phyloP scores from a whole-genome alignment of 2,888 invertebrate genomes.

The Biston stratarius region DNA sequence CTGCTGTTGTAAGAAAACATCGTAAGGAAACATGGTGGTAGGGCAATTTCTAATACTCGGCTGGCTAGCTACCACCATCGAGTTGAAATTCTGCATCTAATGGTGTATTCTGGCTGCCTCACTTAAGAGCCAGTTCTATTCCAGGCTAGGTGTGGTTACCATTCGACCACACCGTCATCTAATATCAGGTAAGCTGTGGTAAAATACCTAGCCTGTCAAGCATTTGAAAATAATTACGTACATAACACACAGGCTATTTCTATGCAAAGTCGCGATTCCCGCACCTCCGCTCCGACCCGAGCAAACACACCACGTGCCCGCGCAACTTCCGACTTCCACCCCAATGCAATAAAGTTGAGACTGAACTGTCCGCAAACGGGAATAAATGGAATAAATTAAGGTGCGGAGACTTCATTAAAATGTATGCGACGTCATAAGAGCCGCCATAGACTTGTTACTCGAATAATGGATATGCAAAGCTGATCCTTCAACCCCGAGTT shows the following conservation, averaged over 20 bases:
- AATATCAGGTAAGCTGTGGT: too few species aligned
- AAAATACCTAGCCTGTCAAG: too few species aligned
- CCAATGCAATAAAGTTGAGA: slow-evolving; percentile 7
- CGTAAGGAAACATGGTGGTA: too few species aligned
- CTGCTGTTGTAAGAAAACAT: too few species aligned
- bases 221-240: too few species aligned
- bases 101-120: too few species aligned
- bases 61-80: too few species aligned
- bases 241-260: background rate
- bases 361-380: slow-evolving; percentile 7
- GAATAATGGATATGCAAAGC: slow-evolving; percentile 18
- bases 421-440: slow-evolving; percentile 32
- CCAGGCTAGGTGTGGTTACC: too few species aligned
- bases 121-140: too few species aligned
- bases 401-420: slow-evolving; percentile 25
- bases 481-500: background rate
- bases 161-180: too few species aligned
- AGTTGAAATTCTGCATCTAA: too few species aligned
- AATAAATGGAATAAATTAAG: slow-evolving; percentile 33
- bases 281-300: slow-evolving; percentile 7
- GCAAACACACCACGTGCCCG: background rate
- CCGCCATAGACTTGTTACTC: slow-evolving; percentile 19
- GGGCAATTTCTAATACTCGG: too few species aligned
- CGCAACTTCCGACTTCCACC: slow-evolving; percentile 8
- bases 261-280: slow-evolving; percentile 24